Conservation (phyloP, 2,888 invertebrate species). For the Acleris emargana region DNA sequence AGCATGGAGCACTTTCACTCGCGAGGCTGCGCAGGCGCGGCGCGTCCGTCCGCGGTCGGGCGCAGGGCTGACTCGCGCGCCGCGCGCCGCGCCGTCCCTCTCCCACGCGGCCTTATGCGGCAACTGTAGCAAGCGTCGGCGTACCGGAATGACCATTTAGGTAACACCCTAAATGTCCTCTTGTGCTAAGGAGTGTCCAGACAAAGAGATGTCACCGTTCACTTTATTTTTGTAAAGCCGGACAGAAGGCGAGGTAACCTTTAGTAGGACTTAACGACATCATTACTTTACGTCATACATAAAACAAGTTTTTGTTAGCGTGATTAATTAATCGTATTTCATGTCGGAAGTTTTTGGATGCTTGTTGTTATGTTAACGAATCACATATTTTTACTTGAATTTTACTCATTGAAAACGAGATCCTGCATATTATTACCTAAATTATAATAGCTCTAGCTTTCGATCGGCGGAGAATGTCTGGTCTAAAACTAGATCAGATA, state of each 20-base stretch:
- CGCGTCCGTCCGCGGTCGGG: constrained; percentile 67
- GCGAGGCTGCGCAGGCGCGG: constrained; percentile 46
- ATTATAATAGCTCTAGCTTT: neutral
- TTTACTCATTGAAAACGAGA: neutral
- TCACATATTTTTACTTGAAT: neutral
- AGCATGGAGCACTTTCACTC: constrained; percentile 69
- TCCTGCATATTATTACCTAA: neutral
- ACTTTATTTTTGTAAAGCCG: constrained; percentile 3
- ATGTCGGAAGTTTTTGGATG: constrained; percentile 3
- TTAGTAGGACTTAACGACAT: constrained; percentile 17
- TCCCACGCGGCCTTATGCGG: constrained; percentile 61
- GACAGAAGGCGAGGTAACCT: neutral
- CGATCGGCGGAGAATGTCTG: constrained; percentile 20
- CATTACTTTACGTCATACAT: constrained; percentile 4
- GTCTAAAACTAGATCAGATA: constrained; percentile 40
- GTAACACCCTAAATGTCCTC: constrained; percentile 56
- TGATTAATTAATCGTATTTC: constrained; percentile 1
- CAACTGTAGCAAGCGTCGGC: constrained; percentile 69
- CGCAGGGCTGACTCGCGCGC: constrained; percentile 74
- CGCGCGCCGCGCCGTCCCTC: constrained; percentile 56
- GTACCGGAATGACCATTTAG: constrained; percentile 73
- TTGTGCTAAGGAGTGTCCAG: constrained; percentile 10
- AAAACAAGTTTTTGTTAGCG: constrained; percentile 21
- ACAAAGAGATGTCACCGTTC: constrained; percentile 27
- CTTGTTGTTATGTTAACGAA: neutral